A percentile compares a stretch with the other conserved stretches of the same genome.
phyloP scores from a whole-genome alignment of 2,888 invertebrate genomes.

The Smittia sp. region DNA sequence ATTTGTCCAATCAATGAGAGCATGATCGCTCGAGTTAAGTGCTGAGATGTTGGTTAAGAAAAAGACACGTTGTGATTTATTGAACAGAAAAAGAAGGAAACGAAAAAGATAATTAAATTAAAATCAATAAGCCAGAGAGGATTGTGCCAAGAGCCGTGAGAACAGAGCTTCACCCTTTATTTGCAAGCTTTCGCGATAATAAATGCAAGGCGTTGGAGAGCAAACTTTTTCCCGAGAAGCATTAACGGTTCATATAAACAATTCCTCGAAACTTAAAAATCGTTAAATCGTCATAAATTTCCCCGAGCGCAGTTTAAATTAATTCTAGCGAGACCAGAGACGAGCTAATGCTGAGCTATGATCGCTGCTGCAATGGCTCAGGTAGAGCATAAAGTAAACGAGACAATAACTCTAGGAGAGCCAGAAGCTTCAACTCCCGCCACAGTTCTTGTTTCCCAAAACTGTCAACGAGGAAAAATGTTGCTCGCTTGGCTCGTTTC shows the following conservation, averaged over 20 bases:
- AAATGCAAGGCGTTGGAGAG: constrained; percentile 33
- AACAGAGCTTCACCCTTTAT: background rate
- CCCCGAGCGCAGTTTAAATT: constrained; percentile 6
- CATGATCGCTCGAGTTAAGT: background rate
- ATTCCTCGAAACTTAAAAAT: constrained; percentile 7
- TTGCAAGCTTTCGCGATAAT: constrained; percentile 24
- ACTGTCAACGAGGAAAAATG: constrained; percentile 9
- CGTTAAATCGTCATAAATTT: constrained; percentile 34
- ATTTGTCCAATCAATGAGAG: background rate
- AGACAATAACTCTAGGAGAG: constrained; percentile 20
- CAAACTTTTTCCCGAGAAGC: background rate
- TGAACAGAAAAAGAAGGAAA: constrained; percentile 16
- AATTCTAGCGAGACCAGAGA: constrained; percentile 28
- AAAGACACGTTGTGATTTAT: constrained; percentile 42
- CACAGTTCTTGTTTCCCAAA: background rate
- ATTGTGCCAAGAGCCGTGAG: background rate
- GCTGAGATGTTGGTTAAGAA: constrained; percentile 35
- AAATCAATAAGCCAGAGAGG: background rate
- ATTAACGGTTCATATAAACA: constrained; percentile 41
- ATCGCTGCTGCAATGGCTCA: background rate
- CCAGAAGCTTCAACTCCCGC: background rate
- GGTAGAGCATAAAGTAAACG: constrained; percentile 16
- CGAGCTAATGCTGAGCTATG: constrained; percentile 1
- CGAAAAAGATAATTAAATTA: constrained; percentile 8
- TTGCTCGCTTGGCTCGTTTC: constrained; percentile 6